Evolutionary conservation across 2,888 invertebrate species (phyloP).

Genomic region (Luffia ferchaultella): DNA sequence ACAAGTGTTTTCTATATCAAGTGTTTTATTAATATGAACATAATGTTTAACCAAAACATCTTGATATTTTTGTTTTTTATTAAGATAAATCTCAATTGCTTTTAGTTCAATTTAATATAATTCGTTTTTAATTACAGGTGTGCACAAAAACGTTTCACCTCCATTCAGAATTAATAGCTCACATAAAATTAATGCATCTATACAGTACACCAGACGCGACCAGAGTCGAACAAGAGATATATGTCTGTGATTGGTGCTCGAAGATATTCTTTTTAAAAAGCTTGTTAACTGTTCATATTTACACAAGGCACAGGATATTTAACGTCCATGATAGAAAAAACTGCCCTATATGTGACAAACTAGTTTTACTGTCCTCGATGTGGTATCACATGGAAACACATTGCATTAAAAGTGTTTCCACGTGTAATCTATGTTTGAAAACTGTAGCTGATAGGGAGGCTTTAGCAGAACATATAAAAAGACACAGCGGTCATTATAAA

Average conservation of each 20-base stretch:
- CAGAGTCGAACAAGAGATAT: constrained; percentile 31
- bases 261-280: constrained; percentile 38
- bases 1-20: too few relatives aligned
- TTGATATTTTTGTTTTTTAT: too few relatives aligned
- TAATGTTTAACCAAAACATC: too few relatives aligned
- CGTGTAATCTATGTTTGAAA: constrained; percentile 30
- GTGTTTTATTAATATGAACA: too few relatives aligned
- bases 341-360: constrained; percentile 30
- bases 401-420: constrained; percentile 20
- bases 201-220: constrained; percentile 24
- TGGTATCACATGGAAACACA: constrained; percentile 32
- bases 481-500: constrained; percentile 20
- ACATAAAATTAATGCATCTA: constrained; percentile 30
- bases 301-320: constrained; percentile 12
- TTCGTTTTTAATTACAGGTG: too few relatives aligned
- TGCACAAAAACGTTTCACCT: constrained; percentile 21
- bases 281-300: constrained; percentile 24
- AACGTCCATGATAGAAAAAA: background rate
- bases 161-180: constrained; percentile 18
- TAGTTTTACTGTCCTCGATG: background rate
- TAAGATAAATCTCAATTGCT: too few relatives aligned
- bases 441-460: constrained; percentile 15
- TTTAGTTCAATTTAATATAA: too few relatives aligned
- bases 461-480: constrained; percentile 21
- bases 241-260: constrained; percentile 29